Conservation (phyloP, 1,140 invertebrate genomes). For the Artemia franciscana region DNA sequence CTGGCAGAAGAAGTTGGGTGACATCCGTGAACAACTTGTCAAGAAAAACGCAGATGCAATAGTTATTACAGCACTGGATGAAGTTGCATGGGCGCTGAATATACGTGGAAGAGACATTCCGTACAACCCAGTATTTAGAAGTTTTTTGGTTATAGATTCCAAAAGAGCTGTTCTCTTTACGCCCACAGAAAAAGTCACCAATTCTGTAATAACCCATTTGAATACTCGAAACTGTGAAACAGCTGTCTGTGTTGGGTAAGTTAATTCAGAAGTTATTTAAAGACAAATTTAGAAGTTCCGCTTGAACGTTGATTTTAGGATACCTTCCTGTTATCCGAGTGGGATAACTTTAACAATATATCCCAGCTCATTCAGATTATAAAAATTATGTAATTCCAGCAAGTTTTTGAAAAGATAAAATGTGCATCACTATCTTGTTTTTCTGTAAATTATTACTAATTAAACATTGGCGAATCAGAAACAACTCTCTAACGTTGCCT, state of each 20-base stretch:
- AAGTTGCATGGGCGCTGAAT: slow-evolving; percentile 87
- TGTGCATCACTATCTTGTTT: no score
- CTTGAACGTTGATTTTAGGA: no score
- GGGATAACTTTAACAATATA: no score
- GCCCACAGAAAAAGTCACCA: slow-evolving; percentile 18
- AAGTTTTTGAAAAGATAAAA: no score
- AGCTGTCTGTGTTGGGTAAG: slow-evolving; percentile 11
- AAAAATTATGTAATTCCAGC: no score
- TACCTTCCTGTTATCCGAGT: no score
- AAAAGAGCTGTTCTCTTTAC: slow-evolving; percentile 34
- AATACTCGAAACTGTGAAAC: slow-evolving; percentile 10
- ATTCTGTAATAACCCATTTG: slow-evolving; percentile 16
- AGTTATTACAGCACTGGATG: slow-evolving; percentile 65
- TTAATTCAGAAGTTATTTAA: no score
- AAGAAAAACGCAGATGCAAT: slow-evolving; percentile 41
- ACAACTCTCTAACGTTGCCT: no score
- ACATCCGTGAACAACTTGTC: slow-evolving; percentile 37
- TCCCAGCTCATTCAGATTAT: no score
- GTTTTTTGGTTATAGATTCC: slow-evolving; percentile 14
- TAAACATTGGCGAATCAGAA: no score
- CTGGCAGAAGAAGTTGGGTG: slow-evolving; percentile 47
- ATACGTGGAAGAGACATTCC: slow-evolving; percentile 71
- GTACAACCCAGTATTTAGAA: slow-evolving; percentile 59
- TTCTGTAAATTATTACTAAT: no score
- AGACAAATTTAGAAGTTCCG: no score